Base-by-base conservation (phyloP, 2,113 vertebrate genomes). In the Pollimyrus isidori region DNA sequence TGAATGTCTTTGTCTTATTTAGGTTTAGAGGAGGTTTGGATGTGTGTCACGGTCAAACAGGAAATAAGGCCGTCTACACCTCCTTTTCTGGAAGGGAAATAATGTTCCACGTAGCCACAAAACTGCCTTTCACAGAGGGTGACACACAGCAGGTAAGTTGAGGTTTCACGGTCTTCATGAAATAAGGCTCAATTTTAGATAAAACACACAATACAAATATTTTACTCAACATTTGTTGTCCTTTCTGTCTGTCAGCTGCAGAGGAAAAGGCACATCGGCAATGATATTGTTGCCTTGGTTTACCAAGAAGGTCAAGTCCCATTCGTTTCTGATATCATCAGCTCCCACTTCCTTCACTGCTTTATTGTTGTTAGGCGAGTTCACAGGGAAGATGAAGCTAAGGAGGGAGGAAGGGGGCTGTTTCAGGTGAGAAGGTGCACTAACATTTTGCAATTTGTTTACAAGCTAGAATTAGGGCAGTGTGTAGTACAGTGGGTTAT, bases 91-190 rank as follows among this genome's bases (percentile, higher is more conserved):
- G 96, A 1, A 96, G 97, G 91, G 96, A 98, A 93, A 96, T 98
- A 91, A 97, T 98, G 96, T 98, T 98, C 91, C 97, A 98, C 19
- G 96, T 98, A 0, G 95, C 96, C 89, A 98, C 97, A 21, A 98
- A 97, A 92, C 95, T 98, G 87, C 97, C 97, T 3, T 98, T 96
- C 93, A 98, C 97, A 56, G 96, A 97, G 2, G 95, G 97, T 46
- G 97, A 98, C 91, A 94, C 96, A 15, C 97, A 98, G 93, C 97
- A 98, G 97, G 97, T 98, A 97, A 98, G 97, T 97, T 98, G 86
- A 39, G 69, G 21, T 48, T 26, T 39, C 9, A 35, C 30, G 39
- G 19, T 30, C 7, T 86, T 23, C n/a, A 45, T 39, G 45, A 30
- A 65, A 39, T 4, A 19, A 39, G 26, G 50, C 73, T 76, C 80